Evolutionary conservation across 2,113 vertebrate species (phyloP).

Genomic region (Theristicus caerulescens): DNA sequence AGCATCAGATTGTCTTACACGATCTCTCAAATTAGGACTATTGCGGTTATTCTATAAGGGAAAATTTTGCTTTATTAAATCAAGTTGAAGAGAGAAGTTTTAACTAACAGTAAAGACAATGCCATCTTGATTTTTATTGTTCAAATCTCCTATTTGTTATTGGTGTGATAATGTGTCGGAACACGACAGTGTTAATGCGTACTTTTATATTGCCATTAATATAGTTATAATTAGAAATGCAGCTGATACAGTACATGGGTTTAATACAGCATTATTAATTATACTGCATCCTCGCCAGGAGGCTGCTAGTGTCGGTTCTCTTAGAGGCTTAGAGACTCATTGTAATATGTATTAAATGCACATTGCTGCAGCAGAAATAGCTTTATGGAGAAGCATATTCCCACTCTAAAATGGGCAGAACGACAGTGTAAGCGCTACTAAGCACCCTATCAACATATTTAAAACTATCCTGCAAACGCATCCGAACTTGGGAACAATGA

Average conservation of each 20-base stretch:
- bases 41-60: neutral
- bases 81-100: constrained; percentile 2
- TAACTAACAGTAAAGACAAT: constrained; percentile 5
- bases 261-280: constrained; percentile 70
- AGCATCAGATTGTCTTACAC: neutral
- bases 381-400: constrained; percentile 14
- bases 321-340: constrained; percentile 22
- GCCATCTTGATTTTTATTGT: neutral
- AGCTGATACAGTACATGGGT: constrained; percentile 48
- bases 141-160: neutral
- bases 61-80: constrained; percentile 34
- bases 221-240: constrained; percentile 66
- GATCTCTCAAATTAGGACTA: neutral
- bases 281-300: constrained; percentile 35
- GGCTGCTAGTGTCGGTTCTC: constrained; percentile 10
- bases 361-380: constrained; percentile 43
- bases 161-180: neutral
- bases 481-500: constrained; percentile 47
- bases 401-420: neutral
- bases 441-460: neutral
- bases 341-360: constrained; percentile 48
- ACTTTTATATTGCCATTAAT: constrained; percentile 51
- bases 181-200: neutral
- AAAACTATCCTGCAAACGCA: neutral
- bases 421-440: neutral